Evolutionary conservation across 2,888 invertebrate species (phyloP).

Genomic region (Eupsilia transversa): DNA sequence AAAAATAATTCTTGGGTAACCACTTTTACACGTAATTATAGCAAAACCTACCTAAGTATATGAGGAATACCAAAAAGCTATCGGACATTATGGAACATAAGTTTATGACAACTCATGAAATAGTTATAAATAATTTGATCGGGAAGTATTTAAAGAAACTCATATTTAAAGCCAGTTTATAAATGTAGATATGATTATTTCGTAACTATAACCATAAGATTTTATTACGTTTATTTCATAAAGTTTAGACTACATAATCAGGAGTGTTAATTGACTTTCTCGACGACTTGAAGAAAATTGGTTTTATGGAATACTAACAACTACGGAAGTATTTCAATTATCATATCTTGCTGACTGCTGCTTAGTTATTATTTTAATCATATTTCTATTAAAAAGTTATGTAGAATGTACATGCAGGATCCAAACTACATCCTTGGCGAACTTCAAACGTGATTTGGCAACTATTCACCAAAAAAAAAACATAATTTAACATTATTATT

Average conservation of each 20-base stretch:
- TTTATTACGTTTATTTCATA: constrained; percentile 31
- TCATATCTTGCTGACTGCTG: neutral
- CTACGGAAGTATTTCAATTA: constrained; percentile 10
- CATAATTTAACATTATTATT: neutral
- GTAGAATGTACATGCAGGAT: neutral
- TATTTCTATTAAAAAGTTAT: neutral
- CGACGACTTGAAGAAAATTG: constrained; percentile 5
- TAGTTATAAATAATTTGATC: neutral
- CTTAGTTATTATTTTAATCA: neutral
- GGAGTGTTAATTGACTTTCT: constrained; percentile 38
- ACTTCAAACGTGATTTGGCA: neutral
- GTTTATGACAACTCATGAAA: neutral
- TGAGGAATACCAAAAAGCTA: neutral
- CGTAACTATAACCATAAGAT: constrained; percentile 24
- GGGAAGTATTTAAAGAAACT: constrained; percentile 4
- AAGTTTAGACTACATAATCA: constrained; percentile 14
- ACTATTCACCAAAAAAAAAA: neutral
- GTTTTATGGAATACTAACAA: constrained; percentile 14
- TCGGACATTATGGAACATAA: neutral
- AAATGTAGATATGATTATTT: constrained; percentile 20
- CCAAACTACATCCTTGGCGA: neutral
- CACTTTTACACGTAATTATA: neutral
- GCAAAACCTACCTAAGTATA: no score
- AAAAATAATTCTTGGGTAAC: neutral
- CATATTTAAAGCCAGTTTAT: neutral